Evolutionary conservation across 2,888 invertebrate genomes (phyloP), one percentile per base, ranked within the genome.

Genomic region (Bugulina stolonifera): DNA sequence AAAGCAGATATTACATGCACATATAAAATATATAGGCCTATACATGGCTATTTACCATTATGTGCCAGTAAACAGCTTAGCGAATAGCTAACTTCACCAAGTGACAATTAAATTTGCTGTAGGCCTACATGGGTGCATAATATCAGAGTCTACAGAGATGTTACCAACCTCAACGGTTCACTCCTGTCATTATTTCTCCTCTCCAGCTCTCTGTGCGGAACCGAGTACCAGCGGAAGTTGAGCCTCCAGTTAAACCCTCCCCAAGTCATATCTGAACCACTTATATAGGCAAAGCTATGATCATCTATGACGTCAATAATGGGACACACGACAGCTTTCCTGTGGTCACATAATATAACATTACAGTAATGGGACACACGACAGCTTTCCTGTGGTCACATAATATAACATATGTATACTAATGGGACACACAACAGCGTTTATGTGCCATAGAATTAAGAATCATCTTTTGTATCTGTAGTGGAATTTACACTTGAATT

Each of bases 221-320:
- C 98, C 74, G 96, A 90, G 86, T 99, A 99, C 96, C 96, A 97
- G 87, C 98, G 90, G 87, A 99, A 99, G 87, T 98, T 98, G 72
- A 99, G 88, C 86, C 97, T 97, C 98, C 98, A 98, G 87, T 98
- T 99, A 87, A 99, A 99, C 32, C 98, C 98, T 75, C 98, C 98
- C 97, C 98, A 99, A 0, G 98, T 99, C 90, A 96, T 95, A 84
- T 99, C 98, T 0, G 96, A 96, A 0, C 98, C 98, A 71, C 96
- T 93, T 75, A 98, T 94, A 87, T 99, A 99, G 86, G 98, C 97
- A 86, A 99, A 99, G 1, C 94, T 94, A 80, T 98, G 96, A 85
- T 99, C 98, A 69, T 94, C 94, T 81, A 99, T 98, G 73, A 99
- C 96, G 85, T 99, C 99, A 79, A 99, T 98, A 78, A 99, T 95